Evolutionary conservation across 2,888 invertebrate species (phyloP), one percentile per base, ranked within the genome.

Genomic region (Dynastes grantii): DNA sequence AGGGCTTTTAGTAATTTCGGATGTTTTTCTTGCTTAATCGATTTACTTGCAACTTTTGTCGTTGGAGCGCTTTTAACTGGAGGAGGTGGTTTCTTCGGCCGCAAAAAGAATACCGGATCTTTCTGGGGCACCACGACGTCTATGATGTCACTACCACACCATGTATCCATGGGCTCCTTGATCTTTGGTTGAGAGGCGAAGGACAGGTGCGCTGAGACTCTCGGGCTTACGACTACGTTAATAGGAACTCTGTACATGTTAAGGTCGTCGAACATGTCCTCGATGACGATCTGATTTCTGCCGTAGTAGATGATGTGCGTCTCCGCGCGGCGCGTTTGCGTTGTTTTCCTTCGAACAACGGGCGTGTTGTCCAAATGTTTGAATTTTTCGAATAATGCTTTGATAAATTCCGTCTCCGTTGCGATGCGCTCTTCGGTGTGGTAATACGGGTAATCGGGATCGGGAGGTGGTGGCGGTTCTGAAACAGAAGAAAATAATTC

Each of bases 231-330:
- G 22, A 73, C 63, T 32, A 79, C 49, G 13, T 75, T 65, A 29
- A 79, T 58, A 63, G 79, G 79, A 75, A 79, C 71, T 67, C 77
- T 77, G 40, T 67, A 79, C 75, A 79, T 51, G 40, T 45, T 75
- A 9, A 79, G 65, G 32, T 79, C 79, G 29, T 63, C 58, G 49
- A 75, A 75, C 68, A 77, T 75, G 53, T 79, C 77, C n/a, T 79
- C 77, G 58, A 79, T 64, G 65, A 79, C 68, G 53, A 77, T 79
- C 32, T 77, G 77, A 55, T 73, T 75, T 29, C 67, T 58, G 27
- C 77, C 73, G 55, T 73, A 49, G 67, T 77, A 73, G 29, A 55
- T 63, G 16, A 77, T 73, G 40, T 61, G 51, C n/a, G 75, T 70
- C 22, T 71, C 73, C 4, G 76, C 53, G 13, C 77, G 76, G 3